These are phyloP conservation scores for Cryptus viduatorius DNA, from an alignment of 2,888 invertebrate genomes.

Conservation along the genomic window DNA sequence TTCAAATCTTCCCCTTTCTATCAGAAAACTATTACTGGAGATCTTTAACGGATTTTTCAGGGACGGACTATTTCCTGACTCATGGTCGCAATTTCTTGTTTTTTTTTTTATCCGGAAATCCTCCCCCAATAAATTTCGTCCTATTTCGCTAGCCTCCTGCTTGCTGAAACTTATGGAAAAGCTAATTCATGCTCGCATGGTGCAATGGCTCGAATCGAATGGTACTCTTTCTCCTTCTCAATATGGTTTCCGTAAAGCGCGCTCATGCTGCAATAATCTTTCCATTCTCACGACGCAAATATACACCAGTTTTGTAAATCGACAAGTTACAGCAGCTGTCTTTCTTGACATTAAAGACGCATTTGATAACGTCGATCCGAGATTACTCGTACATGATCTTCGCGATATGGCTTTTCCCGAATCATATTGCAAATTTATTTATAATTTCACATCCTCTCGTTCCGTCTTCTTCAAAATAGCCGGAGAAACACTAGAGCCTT, in stretches of 20 bases:
- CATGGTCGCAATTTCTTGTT: slow-evolving; percentile 25
- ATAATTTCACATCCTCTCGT: slow-evolving; percentile 27
- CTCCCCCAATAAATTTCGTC: slow-evolving; percentile 28
- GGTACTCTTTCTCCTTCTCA: slow-evolving; percentile 1
- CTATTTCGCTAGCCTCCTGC: slow-evolving; percentile 45
- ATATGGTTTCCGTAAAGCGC: slow-evolving; percentile 1
- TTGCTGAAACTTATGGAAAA: slow-evolving; percentile 48
- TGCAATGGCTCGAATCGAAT: slow-evolving; percentile 34
- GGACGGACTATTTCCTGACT: slow-evolving; percentile 5
- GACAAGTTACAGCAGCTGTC: neutral
- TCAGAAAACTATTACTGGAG: neutral
- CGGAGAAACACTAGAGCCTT: slow-evolving; percentile 21
- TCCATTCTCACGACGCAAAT: slow-evolving; percentile 29
- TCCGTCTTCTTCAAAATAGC: slow-evolving; percentile 34
- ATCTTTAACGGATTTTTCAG: neutral
- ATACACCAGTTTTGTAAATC: neutral
- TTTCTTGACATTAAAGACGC: slow-evolving; percentile 54
- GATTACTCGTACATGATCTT: neutral
- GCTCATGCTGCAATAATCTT: no score
- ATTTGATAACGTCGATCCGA: slow-evolving; percentile 46
- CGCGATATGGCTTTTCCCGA: neutral
- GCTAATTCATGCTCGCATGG: slow-evolving; percentile 7
- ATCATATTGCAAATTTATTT: slow-evolving; percentile 39
- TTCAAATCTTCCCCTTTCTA: neutral
- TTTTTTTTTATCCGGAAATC: slow-evolving; percentile 38